A percentile compares a stretch with the other conserved stretches of the same genome.
Evolutionary conservation across 2,888 invertebrate genomes (phyloP).

Genomic region (Galerucella calmariensis): DNA sequence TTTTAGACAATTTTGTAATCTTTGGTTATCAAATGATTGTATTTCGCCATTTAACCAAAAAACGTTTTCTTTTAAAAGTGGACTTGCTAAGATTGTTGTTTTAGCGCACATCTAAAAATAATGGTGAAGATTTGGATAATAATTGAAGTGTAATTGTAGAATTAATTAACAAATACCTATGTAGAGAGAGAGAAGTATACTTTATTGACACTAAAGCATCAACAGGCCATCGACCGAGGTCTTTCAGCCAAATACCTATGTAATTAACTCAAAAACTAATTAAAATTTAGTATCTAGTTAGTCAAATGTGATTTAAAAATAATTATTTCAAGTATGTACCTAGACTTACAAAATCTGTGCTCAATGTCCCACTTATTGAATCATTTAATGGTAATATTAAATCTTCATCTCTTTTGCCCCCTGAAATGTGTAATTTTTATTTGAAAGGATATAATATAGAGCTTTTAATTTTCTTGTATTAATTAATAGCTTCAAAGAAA

Average conservation of each 20-base stretch:
- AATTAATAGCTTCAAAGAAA: too few relatives aligned
- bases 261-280: too few relatives aligned
- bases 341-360: constrained; percentile 78
- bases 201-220: too few relatives aligned
- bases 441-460: not conserved
- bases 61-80: constrained; percentile 77
- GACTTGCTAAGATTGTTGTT: constrained; percentile 84
- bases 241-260: too few relatives aligned
- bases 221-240: too few relatives aligned
- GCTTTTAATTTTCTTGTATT: too few relatives aligned
- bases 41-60: constrained; percentile 93
- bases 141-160: not conserved
- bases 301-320: too few relatives aligned
- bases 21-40: constrained; percentile 76
- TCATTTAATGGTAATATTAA: constrained; percentile 95
- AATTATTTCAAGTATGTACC: too few relatives aligned
- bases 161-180: not conserved
- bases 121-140: not conserved
- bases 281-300: not conserved
- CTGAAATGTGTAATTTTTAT: constrained; percentile 64
- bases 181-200: too few relatives aligned
- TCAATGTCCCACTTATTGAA: constrained; percentile 92
- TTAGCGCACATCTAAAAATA: constrained; percentile 82
- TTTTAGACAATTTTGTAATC: constrained; percentile 80
- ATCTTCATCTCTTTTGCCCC: constrained; percentile 95